Conservation (phyloP, 2,797 vertebrate genomes). For the Spinus pinus region DNA sequence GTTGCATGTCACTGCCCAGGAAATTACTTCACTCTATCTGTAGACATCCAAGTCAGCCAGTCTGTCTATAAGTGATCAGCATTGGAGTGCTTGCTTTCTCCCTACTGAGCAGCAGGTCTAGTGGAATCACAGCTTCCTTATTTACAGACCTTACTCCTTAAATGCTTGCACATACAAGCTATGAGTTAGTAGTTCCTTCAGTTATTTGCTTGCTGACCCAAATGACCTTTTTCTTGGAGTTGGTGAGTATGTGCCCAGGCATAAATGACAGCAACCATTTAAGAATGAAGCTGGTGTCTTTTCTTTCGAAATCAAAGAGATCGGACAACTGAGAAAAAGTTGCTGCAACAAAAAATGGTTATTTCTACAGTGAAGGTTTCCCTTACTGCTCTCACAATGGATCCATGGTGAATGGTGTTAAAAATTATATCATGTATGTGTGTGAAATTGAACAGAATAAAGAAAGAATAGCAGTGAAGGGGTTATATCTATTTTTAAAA, state of each 20-base stretch:
- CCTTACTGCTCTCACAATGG: background rate
- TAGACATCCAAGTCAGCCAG: background rate
- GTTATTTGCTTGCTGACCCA: background rate
- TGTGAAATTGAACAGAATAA: background rate
- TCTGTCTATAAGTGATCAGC: background rate
- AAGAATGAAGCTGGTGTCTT: background rate
- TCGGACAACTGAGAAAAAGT: background rate
- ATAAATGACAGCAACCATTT: background rate
- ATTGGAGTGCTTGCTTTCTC: background rate
- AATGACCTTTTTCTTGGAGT: background rate
- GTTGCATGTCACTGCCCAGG: background rate
- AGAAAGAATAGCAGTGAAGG: background rate
- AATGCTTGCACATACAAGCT: background rate
- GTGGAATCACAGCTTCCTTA: background rate
- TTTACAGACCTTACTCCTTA: background rate
- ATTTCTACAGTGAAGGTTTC: background rate
- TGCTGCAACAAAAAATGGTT: background rate
- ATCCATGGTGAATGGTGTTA: background rate
- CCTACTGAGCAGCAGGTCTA: background rate
- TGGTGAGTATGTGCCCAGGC: background rate
- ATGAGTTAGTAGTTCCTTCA: background rate
- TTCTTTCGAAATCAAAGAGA: background rate
- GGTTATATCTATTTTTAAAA: background rate
- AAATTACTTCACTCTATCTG: fast-evolving
- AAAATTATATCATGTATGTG: background rate